Evolutionary conservation across 2,888 invertebrate genomes (phyloP).

Genomic region (Dascillus cervinus): DNA sequence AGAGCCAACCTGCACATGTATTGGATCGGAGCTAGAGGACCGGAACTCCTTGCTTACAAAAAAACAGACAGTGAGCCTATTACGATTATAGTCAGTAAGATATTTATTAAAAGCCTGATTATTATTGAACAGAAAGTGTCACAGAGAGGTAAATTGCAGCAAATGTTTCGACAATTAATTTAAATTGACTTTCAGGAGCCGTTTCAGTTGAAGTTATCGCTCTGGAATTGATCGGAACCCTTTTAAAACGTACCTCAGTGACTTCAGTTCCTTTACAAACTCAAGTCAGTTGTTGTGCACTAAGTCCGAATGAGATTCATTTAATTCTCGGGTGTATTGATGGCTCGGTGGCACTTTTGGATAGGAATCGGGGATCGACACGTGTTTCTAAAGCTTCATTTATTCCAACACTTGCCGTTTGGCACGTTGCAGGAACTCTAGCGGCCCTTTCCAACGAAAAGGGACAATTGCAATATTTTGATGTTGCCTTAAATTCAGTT

Average conservation of each 20-base stretch:
- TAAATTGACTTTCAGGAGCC: slow-evolving; percentile 38
- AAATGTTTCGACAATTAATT: no score
- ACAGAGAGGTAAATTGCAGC: slow-evolving; percentile 43
- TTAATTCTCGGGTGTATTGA: slow-evolving; percentile 78
- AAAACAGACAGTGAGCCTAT: slow-evolving; percentile 85
- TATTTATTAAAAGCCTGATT: slow-evolving; percentile 61
- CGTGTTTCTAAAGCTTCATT: slow-evolving; percentile 71
- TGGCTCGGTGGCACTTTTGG: slow-evolving; percentile 72
- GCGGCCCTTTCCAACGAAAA: slow-evolving; percentile 61
- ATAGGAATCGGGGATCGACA: slow-evolving; percentile 66
- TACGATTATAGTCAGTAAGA: slow-evolving; percentile 68
- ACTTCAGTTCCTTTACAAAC: slow-evolving; percentile 65
- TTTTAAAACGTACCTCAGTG: slow-evolving; percentile 56
- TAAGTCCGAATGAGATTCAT: slow-evolving; percentile 63
- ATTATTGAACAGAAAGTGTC: slow-evolving; percentile 76
- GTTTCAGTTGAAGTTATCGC: slow-evolving; percentile 64
- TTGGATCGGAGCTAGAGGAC: slow-evolving; percentile 44
- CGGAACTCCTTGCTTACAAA: slow-evolving; percentile 70
- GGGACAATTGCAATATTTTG: slow-evolving; percentile 69
- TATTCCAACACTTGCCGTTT: slow-evolving; percentile 64
- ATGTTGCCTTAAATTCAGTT: slow-evolving; percentile 60
- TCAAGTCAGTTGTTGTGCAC: slow-evolving; percentile 57
- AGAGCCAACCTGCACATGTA: slow-evolving; percentile 84
- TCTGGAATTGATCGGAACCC: slow-evolving; percentile 52
- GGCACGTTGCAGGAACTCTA: slow-evolving; percentile 65